Evolutionary conservation across 2,113 vertebrate genomes (phyloP), one percentile per base, ranked within the genome.

Genomic region (Fukomys damarensis): DNA sequence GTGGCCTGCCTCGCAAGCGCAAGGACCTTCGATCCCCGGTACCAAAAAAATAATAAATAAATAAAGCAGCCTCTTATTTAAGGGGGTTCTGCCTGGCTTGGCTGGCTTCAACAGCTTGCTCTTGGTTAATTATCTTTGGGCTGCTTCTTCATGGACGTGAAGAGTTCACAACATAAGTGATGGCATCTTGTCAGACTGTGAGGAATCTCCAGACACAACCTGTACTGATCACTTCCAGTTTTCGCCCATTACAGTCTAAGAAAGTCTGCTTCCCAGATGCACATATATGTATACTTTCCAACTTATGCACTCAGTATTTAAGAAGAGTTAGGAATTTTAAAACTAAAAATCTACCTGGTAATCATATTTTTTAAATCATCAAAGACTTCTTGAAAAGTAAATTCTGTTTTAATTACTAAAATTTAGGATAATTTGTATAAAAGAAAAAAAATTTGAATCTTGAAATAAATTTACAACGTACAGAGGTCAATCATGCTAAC

Each of bases 391-490:
- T 86, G 49, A 94, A 95, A 97, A 49, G 70, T 56, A 86, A 90
- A 89, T 84, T 74, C 10, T 65, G 41, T 70, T 32, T 68, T 83
- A 88, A 80, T 83, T 70, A 59, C 38, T 83, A 65, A 63, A 86
- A 77, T n/a, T 82, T 43, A 94, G 86, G 13, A 56, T 2, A 43
- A 35, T 89, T 95, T 92, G 66, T 86, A 86, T 35, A 84, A 22
- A 84, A 80, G 35, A 92, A 86, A 90, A 66, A 91, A 66, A 84
- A 72, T 86, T 49, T 93, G 95, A 94, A 81, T 87, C 35, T 92
- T 79, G n/a, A 88, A 92, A 61, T 20, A 96, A 93, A 96, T 89
- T 93, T 89, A 70, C n/a, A 93, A 96, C 52, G 43, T 61, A 77
- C 61, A 93, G 46, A 93, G 32, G 41, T 80, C 38, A 89, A n/a